Evolutionary conservation across 2,113 vertebrate genomes (phyloP).

Genomic region (Crypturellus undulatus): DNA sequence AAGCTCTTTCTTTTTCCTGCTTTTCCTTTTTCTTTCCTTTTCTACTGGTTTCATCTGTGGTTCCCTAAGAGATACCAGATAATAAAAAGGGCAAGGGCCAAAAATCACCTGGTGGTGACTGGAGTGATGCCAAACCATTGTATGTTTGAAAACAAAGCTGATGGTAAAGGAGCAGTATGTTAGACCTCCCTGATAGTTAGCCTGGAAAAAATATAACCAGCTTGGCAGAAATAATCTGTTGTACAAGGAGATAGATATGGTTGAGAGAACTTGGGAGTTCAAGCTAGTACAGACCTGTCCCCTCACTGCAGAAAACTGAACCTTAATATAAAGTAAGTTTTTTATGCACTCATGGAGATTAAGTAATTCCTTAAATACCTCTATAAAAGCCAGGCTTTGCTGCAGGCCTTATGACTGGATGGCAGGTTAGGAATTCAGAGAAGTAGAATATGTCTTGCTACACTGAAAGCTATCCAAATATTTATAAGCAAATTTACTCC

Average conservation of each 20-base stretch:
- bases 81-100: constrained; percentile 72
- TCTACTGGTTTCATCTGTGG: constrained; percentile 61
- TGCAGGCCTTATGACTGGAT: neutral
- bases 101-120: constrained; percentile 76
- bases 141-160: constrained; percentile 65
- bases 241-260: neutral
- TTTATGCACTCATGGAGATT: neutral
- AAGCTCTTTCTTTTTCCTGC: constrained; percentile 53
- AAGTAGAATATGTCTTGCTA: neutral
- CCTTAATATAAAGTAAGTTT: neutral
- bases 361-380: neutral
- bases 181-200: constrained; percentile 60
- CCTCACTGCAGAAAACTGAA: neutral
- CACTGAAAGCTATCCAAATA: neutral
- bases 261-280: neutral
- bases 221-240: constrained; percentile 24
- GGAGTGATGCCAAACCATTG: constrained; percentile 73
- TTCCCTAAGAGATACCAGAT: constrained; percentile 65
- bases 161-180: constrained; percentile 39
- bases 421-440: neutral
- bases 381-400: neutral
- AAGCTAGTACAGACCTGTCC: neutral
- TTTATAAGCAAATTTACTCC: neutral
- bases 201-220: constrained; percentile 63
- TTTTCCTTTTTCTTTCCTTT: constrained; percentile 61